Percentiles rank a stretch among this genome's conserved stretches.
Conservation (phyloP, 2,797 vertebrate species). For the Macropodus opercularis region DNA sequence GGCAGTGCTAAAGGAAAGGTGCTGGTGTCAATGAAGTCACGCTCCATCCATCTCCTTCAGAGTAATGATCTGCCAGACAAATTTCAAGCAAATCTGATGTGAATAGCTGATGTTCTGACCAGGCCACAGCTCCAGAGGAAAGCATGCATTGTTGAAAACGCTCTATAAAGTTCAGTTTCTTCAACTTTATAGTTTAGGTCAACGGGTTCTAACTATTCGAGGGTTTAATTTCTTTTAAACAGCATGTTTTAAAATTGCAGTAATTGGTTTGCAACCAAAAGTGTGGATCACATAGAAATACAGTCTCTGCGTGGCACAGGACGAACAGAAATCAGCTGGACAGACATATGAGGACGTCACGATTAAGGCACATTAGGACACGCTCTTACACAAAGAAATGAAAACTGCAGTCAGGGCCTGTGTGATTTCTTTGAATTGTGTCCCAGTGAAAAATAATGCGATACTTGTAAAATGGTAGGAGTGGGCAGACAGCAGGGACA, state of each 20-base stretch:
- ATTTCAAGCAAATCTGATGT: background rate
- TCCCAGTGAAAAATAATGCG: background rate
- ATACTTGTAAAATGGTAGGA: constrained; percentile 5
- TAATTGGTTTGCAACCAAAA: background rate
- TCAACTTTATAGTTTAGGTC: background rate
- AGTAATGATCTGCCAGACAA: background rate
- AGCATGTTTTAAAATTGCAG: background rate
- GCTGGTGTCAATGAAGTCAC: background rate
- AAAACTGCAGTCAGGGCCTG: background rate
- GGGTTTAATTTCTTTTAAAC: background rate
- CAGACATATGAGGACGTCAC: background rate
- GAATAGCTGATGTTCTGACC: constrained; percentile 14
- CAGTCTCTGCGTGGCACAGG: background rate
- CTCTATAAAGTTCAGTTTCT: too few species aligned
- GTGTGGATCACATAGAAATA: background rate
- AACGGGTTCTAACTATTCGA: background rate
- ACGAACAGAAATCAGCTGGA: too few species aligned
- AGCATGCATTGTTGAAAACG: background rate
- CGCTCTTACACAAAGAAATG: too few species aligned
- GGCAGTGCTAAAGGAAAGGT: background rate
- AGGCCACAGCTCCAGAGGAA: background rate
- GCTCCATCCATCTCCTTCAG: background rate
- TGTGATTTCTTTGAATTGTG: background rate
- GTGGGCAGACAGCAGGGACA: background rate
- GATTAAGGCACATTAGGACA: too few species aligned